phyloP scores from a whole-genome alignment of 2,797 vertebrate species.

The Crenuchus spilurus region DNA sequence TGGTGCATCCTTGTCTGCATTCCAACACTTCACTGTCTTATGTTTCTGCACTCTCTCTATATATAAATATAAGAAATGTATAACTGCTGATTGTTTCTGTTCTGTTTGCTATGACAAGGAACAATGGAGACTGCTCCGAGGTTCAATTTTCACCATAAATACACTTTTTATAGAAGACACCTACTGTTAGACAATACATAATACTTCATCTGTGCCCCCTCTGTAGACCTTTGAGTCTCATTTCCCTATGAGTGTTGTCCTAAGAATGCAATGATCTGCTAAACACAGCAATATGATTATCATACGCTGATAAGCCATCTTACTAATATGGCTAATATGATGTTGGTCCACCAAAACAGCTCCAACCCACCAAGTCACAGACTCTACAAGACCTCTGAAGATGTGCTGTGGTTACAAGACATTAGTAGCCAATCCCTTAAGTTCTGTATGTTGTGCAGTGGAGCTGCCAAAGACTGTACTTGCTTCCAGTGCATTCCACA shows the following conservation, averaged over 20 bases:
- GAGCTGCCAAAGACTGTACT: too few relatives aligned
- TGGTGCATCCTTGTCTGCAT: slow-evolving; percentile 3
- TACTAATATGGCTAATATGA: too few relatives aligned
- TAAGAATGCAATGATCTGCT: not conserved
- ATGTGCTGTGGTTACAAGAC: too few relatives aligned
- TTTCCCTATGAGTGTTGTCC: not conserved
- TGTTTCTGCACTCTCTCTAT: slow-evolving; percentile 19
- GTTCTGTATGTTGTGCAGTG: too few relatives aligned
- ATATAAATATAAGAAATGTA: too few relatives aligned
- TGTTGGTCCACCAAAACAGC: too few relatives aligned
- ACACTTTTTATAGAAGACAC: not conserved
- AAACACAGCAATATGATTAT: not conserved
- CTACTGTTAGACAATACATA: not conserved
- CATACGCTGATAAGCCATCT: too few relatives aligned
- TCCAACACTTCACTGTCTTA: not conserved
- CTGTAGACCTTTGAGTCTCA: not conserved
- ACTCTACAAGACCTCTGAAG: too few relatives aligned
- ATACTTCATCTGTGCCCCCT: not conserved
- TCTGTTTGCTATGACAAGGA: slow-evolving; percentile 15
- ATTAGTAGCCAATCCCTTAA: too few relatives aligned
- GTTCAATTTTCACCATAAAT: not conserved
- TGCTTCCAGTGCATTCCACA: too few relatives aligned
- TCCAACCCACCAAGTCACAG: too few relatives aligned
- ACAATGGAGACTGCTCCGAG: slow-evolving; percentile 13
- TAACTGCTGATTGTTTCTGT: slow-evolving; percentile 26